Percentiles rank a stretch among this genome's conserved stretches.
These are phyloP conservation scores for Euclidia mi DNA, from an alignment of 2,888 invertebrate genomes.

Conservation along the genomic window DNA sequence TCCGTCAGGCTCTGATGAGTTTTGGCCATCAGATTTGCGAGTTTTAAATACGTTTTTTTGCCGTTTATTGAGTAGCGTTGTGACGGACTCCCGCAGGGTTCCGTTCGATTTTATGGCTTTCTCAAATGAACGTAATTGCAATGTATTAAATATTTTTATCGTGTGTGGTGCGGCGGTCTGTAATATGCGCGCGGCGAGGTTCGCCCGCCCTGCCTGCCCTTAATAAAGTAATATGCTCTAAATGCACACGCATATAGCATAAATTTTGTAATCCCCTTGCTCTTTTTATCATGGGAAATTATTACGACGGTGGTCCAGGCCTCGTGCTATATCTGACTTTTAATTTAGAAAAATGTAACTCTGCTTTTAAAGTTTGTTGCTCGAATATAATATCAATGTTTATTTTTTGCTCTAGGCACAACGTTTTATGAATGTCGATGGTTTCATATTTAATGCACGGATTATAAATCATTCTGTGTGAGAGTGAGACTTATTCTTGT, in stretches of 20 bases:
- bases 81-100: conserved; percentile 74
- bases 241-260: conserved; percentile 88
- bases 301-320: conserved; percentile 85
- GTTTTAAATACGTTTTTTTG: conserved; percentile 55
- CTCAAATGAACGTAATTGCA: conserved; percentile 83
- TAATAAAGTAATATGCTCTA: conserved; percentile 89
- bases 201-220: conserved; percentile 83
- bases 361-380: conserved; percentile 71
- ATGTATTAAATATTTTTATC: conserved; percentile 84
- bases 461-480: conserved; percentile 36
- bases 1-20: conserved; percentile 71
- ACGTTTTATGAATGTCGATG: conserved; percentile 57
- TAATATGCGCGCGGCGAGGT: conserved; percentile 72
- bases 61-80: conserved; percentile 69
- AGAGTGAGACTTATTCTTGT: conserved; percentile 7
- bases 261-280: conserved; percentile 82
- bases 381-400: conserved; percentile 74
- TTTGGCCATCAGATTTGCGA: conserved; percentile 73
- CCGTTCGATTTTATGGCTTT: conserved; percentile 79
- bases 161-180: conserved; percentile 71
- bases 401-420: conserved; percentile 77
- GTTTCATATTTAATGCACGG: conserved; percentile 32
- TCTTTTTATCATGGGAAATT: conserved; percentile 86
- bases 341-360: conserved; percentile 83
- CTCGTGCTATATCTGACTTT: conserved; percentile 78